Base-by-base conservation (phyloP, 35 echinoderm and acorn worm genomes). In the Hemicentrotus pulcherrimus region DNA sequence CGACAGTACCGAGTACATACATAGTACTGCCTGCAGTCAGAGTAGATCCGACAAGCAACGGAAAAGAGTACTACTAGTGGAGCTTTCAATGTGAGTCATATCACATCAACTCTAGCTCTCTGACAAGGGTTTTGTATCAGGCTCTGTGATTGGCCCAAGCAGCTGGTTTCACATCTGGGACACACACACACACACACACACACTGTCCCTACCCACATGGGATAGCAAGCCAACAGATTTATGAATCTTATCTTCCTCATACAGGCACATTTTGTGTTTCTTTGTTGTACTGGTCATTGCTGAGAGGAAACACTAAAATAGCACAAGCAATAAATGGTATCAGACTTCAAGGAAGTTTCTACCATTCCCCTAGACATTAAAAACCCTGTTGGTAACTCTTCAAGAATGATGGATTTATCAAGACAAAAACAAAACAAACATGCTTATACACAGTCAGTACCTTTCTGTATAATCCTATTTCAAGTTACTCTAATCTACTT, bases 61-160 rank as follows among this genome's bases (percentile, higher is more conserved):
- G 65, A 78, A 78, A 78, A 8, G 19, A 78, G 65, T 78, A 78
- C 22, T n/a, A 78, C 22, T n/a, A 78, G 65, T 71, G 16, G 24
- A 71, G 61, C 65, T n/a, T 78, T 78, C 88, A 33, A 45, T 47
- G 46, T 90, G 88, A 90, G 88, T 90, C 88, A 90, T 90, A 90
- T 45, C 88, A 33, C 46, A 45, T 78, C 65, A 33, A 90, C 88
- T 90, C 14, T 11, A 19, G 46, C 88, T 90, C 88, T 90, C 88
- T 45, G 88, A 9, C 52, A 59, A 90, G 14, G 24, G 46, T 90
- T 90, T 45, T 90, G 32, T 90, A 47, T 90, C 88, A 31, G 32
- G 16, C 46, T 33, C 46, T 90, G 88, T 90, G 88, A 90, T 90
- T 90, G 88, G 88, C 31, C 46, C 19, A 28, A 28, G 65, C 65